phyloP scores from a whole-genome alignment of 2,113 vertebrate species.

The Malurus cyaneus region DNA sequence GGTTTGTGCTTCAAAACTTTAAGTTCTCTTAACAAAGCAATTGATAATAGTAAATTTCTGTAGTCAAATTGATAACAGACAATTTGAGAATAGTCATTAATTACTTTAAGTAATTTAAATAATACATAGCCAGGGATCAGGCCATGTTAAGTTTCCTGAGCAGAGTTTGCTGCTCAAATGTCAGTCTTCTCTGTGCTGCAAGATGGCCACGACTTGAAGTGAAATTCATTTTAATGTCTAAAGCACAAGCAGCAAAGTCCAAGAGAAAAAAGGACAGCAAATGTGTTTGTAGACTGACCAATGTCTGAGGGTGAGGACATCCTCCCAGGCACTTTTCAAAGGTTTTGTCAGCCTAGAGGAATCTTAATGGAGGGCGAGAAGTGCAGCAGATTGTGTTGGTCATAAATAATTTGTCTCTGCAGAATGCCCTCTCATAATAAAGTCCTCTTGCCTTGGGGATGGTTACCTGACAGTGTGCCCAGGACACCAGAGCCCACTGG shows the following conservation, averaged over 20 bases:
- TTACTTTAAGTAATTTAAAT: not conserved
- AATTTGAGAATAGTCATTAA: not conserved
- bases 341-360: not conserved
- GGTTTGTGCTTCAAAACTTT: not conserved
- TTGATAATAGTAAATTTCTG: not conserved
- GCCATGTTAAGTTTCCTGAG: not conserved
- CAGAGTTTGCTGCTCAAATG: not conserved
- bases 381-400: not conserved
- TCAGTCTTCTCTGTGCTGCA: not conserved
- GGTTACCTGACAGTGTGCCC: rapidly evolving
- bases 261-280: not conserved
- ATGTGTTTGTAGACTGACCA: not conserved
- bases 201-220: not conserved
- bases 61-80: too few species aligned
- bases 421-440: not conserved
- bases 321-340: not conserved
- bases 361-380: not conserved
- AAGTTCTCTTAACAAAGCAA: not conserved
- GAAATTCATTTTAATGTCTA: rapidly evolving
- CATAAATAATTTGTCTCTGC: not conserved
- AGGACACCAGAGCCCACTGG: not conserved
- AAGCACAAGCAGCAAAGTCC: not conserved
- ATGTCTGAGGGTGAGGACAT: not conserved
- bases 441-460: not conserved
- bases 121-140: not conserved